phyloP scores from a whole-genome alignment of 2,888 invertebrate species.

The Hemistola chrysoprasaria region DNA sequence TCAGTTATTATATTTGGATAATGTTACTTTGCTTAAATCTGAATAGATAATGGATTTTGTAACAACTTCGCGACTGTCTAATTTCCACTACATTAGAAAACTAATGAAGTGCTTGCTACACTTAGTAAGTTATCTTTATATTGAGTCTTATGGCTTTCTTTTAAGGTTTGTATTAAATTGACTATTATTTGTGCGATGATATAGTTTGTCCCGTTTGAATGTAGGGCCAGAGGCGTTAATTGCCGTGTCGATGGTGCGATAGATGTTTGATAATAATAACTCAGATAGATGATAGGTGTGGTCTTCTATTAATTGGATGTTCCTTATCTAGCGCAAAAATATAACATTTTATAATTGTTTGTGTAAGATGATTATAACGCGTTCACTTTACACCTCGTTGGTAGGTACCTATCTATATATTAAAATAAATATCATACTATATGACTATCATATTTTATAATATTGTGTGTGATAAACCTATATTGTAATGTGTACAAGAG shows the following conservation, averaged over 20 bases:
- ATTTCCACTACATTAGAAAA: slow-evolving; percentile 26
- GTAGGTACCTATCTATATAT: too few species aligned
- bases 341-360: slow-evolving; percentile 18
- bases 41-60: slow-evolving; percentile 25
- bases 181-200: slow-evolving; percentile 6
- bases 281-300: slow-evolving; percentile 55
- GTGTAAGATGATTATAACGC: slow-evolving; percentile 8
- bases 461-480: too few species aligned
- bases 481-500: too few species aligned
- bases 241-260: slow-evolving; percentile 47
- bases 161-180: slow-evolving; percentile 7
- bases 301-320: slow-evolving; percentile 34
- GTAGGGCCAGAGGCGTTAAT: slow-evolving; percentile 44
- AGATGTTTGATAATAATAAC: slow-evolving; percentile 42
- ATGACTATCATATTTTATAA: too few species aligned
- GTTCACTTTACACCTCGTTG: background rate
- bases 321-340: slow-evolving; percentile 17
- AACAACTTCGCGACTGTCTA: slow-evolving; percentile 28
- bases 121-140: slow-evolving; percentile 1
- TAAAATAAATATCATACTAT: too few species aligned
- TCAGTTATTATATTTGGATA: slow-evolving; percentile 8
- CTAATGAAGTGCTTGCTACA: slow-evolving; percentile 11
- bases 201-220: slow-evolving; percentile 16
- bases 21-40: slow-evolving; percentile 14
- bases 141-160: slow-evolving; percentile 1